phyloP scores from a whole-genome alignment of 2,888 invertebrate species.

The Lysandra coridon region DNA sequence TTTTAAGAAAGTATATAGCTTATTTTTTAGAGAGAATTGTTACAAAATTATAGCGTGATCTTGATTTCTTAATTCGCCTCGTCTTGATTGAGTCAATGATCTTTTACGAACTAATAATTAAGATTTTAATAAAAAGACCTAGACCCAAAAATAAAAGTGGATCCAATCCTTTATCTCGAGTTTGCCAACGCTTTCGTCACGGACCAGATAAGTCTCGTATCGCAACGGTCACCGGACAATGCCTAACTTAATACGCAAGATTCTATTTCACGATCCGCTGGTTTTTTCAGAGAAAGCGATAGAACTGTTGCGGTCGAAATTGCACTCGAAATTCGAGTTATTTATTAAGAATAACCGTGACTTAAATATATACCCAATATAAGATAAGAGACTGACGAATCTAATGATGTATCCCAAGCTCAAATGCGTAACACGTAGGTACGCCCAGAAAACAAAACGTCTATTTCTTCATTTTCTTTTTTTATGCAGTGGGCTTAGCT shows the following conservation, averaged over 20 bases:
- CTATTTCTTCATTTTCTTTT: no score
- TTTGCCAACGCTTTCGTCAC: constrained; percentile 39
- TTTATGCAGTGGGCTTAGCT: not conserved
- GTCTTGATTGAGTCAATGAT: not conserved
- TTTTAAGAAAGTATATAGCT: not conserved
- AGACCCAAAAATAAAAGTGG: not conserved
- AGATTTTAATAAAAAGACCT: not conserved
- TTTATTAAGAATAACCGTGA: no score
- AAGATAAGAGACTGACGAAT: no score
- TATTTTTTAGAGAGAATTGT: not conserved
- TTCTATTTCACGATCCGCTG: constrained; percentile 70
- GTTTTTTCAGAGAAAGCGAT: constrained; percentile 61
- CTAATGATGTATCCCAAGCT: no score
- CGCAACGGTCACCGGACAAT: constrained; percentile 33
- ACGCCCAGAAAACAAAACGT: no score
- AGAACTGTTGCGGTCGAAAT: not conserved
- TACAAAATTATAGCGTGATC: not conserved
- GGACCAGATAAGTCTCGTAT: constrained; percentile 38
- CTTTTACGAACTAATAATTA: not conserved
- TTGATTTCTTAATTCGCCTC: not conserved
- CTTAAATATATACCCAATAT: no score
- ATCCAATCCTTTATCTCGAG: constrained; percentile 26
- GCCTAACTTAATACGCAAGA: constrained; percentile 51
- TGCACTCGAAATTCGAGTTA: not conserved
- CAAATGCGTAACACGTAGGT: no score